Evolutionary conservation across 2,113 vertebrate genomes (phyloP).

Genomic region (Stigmatopora nigra): DNA sequence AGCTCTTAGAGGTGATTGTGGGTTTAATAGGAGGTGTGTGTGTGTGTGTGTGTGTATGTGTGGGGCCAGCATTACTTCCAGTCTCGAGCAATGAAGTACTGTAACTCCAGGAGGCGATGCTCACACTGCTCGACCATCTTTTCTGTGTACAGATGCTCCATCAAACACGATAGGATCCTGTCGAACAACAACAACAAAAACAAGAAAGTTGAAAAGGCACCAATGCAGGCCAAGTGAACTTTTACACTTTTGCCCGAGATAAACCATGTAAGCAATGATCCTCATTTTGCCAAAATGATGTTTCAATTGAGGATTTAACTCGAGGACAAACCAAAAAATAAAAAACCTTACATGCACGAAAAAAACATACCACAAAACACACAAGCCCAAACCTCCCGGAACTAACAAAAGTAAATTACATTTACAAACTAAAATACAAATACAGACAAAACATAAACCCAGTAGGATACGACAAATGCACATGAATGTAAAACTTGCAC

Average conservation of each 20-base stretch:
- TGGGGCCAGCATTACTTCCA: constrained; percentile 82
- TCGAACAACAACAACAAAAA: not conserved
- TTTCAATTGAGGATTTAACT: not conserved
- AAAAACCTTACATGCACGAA: not conserved
- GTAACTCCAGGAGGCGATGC: constrained; percentile 85
- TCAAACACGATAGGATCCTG: constrained; percentile 94
- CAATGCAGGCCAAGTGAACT: not conserved
- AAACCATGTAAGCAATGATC: not conserved
- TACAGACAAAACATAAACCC: no score
- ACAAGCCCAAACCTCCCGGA: not conserved
- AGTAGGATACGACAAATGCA: no score
- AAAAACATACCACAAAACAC: not conserved
- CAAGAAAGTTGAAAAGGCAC: not conserved
- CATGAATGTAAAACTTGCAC: no score
- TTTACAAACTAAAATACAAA: not conserved
- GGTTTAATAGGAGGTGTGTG: no score
- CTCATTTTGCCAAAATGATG: not conserved
- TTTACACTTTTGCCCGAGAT: not conserved
- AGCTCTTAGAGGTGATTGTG: constrained; percentile 57
- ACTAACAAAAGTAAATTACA: not conserved
- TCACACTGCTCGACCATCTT: constrained; percentile 97
- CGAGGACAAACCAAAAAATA: not conserved
- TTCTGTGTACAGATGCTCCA: constrained; percentile 95
- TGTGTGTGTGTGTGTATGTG: no score
- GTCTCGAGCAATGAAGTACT: constrained; percentile 93